Conservation (phyloP, 2,113 vertebrate species). For the Labeo rohita region DNA sequence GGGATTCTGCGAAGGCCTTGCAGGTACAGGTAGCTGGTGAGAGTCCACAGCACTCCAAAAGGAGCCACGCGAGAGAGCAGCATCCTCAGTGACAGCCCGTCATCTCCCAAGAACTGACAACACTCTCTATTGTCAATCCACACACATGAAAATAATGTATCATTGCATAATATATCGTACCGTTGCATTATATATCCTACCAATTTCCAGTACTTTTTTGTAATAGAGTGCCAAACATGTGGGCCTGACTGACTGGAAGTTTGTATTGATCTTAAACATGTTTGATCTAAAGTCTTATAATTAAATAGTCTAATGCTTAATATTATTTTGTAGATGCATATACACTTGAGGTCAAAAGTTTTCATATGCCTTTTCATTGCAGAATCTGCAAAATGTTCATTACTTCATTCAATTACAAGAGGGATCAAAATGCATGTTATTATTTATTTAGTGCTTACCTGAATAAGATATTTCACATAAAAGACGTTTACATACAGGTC, state of each 20-base stretch:
- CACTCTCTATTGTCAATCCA: conserved; percentile 79
- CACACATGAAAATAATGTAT: conserved; percentile 18
- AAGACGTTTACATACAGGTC: too few relatives aligned
- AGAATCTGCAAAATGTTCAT: too few relatives aligned
- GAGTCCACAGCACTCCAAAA: conserved; percentile 86
- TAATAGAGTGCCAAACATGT: neutral
- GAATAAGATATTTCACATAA: too few relatives aligned
- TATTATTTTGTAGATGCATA: neutral
- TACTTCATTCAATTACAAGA: too few relatives aligned
- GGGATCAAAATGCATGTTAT: too few relatives aligned
- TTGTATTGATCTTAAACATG: neutral
- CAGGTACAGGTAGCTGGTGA: conserved; percentile 89
- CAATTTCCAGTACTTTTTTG: neutral
- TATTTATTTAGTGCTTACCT: too few relatives aligned
- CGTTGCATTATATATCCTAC: neutral
- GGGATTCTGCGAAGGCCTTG: conserved; percentile 88
- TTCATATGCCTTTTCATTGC: too few relatives aligned
- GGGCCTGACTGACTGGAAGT: neutral
- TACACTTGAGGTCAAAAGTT: too few relatives aligned
- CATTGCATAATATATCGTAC: neutral
- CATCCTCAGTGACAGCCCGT: conserved; percentile 82
- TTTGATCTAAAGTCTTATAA: neutral
- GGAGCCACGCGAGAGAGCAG: conserved; percentile 85
- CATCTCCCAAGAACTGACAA: conserved; percentile 85
- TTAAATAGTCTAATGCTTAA: neutral